Conservation (phyloP, 92 coral and sea anemone species). For the Anthopleura xanthogrammica region DNA sequence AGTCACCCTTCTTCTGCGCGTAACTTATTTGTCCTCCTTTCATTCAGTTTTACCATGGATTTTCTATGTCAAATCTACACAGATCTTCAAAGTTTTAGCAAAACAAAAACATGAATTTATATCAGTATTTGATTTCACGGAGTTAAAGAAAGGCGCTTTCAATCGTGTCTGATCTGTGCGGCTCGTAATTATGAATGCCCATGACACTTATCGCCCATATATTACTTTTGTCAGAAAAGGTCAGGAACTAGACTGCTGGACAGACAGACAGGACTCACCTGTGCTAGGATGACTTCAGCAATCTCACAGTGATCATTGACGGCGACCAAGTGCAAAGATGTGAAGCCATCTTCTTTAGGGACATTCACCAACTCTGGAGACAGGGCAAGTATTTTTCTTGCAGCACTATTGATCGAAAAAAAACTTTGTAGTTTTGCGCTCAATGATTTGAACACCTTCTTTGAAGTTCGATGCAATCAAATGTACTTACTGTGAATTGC, state of each 20-base stretch:
- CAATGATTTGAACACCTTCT: background rate
- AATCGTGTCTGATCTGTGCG: no score
- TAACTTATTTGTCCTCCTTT: no score
- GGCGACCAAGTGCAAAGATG: constrained; percentile 64
- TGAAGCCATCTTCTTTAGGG: constrained; percentile 57
- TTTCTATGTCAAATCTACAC: no score
- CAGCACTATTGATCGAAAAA: constrained; percentile 28
- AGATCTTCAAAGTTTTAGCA: no score
- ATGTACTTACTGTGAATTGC: constrained; percentile 47
- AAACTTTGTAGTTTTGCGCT: no score
- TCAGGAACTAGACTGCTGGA: background rate
- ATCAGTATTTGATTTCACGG: no score
- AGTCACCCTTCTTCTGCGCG: no score
- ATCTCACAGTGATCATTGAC: constrained; percentile 66
- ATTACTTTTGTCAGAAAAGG: background rate
- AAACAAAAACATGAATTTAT: no score
- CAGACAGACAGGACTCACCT: constrained; percentile 45
- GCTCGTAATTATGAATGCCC: no score
- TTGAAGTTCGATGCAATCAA: background rate
- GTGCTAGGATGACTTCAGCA: constrained; percentile 47
- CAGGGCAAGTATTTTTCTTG: constrained; percentile 39
- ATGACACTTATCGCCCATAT: no score
- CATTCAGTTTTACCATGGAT: no score
- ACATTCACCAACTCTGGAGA: constrained; percentile 45
- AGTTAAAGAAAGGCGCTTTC: no score